Conservation (phyloP, 1,140 invertebrate species). For the Bombus turneri region DNA sequence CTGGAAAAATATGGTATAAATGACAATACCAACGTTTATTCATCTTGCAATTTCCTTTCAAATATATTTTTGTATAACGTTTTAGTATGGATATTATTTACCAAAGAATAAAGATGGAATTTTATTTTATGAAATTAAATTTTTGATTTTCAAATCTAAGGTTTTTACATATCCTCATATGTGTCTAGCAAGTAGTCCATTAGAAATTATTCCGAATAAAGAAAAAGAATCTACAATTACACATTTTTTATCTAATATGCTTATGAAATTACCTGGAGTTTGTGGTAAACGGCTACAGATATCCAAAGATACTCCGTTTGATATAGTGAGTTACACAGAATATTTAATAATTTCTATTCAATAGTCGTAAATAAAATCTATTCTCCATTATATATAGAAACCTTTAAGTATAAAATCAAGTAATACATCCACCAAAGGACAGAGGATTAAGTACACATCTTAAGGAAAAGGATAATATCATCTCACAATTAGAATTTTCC, state of each 20-base stretch:
- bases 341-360: not conserved
- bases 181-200: constrained; percentile 60
- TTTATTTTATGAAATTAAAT: constrained; percentile 71
- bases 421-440: not conserved
- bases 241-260: constrained; percentile 60
- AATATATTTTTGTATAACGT: constrained; percentile 1
- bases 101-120: constrained; percentile 68
- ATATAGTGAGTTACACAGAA: not conserved
- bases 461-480: not conserved
- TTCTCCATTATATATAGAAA: not conserved
- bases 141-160: constrained; percentile 50
- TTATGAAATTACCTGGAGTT: constrained; percentile 46
- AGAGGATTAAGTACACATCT: not conserved
- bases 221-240: constrained; percentile 49
- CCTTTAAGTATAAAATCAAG: constrained; percentile 4
- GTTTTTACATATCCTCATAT: constrained; percentile 68
- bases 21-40: too few species aligned
- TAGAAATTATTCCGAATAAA: constrained; percentile 48
- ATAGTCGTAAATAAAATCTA: not conserved
- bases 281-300: constrained; percentile 62
- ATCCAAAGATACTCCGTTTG: not conserved
- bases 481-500: constrained; percentile 16
- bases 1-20: constrained; percentile 79
- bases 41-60: not conserved
- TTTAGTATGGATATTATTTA: constrained; percentile 76